A percentile compares a stretch with the other conserved stretches of the same genome.
These are phyloP conservation scores for Cosmia pyralina DNA, from an alignment of 2,888 invertebrate genomes.

Conservation along the genomic window DNA sequence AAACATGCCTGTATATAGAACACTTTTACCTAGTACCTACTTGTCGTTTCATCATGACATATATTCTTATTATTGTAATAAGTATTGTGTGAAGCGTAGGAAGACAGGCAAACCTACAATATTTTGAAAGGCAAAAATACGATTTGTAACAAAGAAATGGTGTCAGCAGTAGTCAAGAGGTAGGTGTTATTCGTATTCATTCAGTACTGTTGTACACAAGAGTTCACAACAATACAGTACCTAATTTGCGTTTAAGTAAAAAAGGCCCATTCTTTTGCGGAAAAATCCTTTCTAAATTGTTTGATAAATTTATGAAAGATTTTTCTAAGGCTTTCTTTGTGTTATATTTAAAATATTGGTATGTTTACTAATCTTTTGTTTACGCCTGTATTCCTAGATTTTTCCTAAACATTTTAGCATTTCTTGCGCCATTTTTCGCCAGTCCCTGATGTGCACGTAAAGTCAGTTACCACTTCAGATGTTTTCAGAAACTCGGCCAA, in stretches of 20 bases:
- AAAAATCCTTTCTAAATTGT: not conserved
- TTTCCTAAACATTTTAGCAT: slow-evolving; percentile 9
- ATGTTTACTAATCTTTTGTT: not conserved
- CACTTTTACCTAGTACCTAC: not conserved
- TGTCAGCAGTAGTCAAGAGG: slow-evolving; percentile 12
- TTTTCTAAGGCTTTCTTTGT: not conserved
- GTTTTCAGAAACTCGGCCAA: slow-evolving; percentile 52
- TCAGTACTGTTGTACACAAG: slow-evolving; percentile 30
- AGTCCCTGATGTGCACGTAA: slow-evolving; percentile 52
- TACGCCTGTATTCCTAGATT: not conserved
- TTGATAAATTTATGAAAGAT: not conserved
- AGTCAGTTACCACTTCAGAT: slow-evolving; percentile 50
- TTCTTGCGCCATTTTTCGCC: slow-evolving; percentile 24
- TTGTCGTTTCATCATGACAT: not conserved
- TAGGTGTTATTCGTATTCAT: slow-evolving; percentile 31
- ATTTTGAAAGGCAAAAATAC: not conserved
- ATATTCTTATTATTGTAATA: not conserved
- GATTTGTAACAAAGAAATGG: slow-evolving; percentile 12
- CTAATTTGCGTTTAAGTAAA: not conserved
- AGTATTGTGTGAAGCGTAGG: not conserved
- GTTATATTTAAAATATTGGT: not conserved
- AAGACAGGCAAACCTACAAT: not conserved
- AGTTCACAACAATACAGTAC: slow-evolving; percentile 21
- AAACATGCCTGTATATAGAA: not conserved
- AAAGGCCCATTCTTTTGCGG: not conserved